These are phyloP conservation scores for Clarias pachynema DNA, from an alignment of 2,797 vertebrate species.

Conservation along the genomic window DNA sequence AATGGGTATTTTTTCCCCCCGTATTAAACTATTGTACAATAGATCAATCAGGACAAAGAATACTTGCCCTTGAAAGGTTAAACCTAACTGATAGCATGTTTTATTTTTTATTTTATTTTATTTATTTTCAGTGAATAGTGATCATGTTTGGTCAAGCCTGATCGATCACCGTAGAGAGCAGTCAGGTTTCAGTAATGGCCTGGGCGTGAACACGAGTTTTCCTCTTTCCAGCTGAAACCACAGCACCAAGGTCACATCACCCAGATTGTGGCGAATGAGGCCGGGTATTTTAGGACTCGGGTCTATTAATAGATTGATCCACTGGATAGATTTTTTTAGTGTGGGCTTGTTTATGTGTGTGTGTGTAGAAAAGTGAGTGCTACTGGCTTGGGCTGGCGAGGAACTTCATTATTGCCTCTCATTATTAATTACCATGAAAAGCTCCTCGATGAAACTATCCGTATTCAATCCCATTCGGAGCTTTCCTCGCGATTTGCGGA, in stretches of 20 bases:
- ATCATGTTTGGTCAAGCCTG: slow-evolving; percentile 32
- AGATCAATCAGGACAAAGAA: neutral
- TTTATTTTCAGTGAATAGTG: too few relatives aligned
- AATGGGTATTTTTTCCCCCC: too few relatives aligned
- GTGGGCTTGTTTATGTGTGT: slow-evolving; percentile 31
- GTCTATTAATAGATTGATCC: slow-evolving; percentile 72
- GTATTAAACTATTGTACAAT: neutral
- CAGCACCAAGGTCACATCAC: slow-evolving; percentile 65
- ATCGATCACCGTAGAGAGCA: slow-evolving; percentile 45
- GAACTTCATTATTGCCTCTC: neutral
- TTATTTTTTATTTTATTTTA: too few relatives aligned
- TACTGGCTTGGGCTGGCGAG: neutral
- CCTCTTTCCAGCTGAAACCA: slow-evolving; percentile 51
- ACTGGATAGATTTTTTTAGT: slow-evolving; percentile 64
- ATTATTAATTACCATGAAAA: neutral
- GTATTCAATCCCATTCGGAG: neutral
- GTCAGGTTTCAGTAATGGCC: slow-evolving; percentile 44
- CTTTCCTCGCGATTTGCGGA: neutral
- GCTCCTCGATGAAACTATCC: neutral
- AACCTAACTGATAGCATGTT: neutral
- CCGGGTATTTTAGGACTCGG: slow-evolving; percentile 66
- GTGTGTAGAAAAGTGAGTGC: slow-evolving; percentile 16
- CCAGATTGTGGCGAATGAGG: slow-evolving; percentile 59
- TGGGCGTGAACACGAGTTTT: slow-evolving; percentile 27
- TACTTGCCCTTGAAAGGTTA: slow-evolving; percentile 10